Evolutionary conservation across 2,888 invertebrate species (phyloP), one percentile per base, ranked within the genome.

Genomic region (Beris morrisii): DNA sequence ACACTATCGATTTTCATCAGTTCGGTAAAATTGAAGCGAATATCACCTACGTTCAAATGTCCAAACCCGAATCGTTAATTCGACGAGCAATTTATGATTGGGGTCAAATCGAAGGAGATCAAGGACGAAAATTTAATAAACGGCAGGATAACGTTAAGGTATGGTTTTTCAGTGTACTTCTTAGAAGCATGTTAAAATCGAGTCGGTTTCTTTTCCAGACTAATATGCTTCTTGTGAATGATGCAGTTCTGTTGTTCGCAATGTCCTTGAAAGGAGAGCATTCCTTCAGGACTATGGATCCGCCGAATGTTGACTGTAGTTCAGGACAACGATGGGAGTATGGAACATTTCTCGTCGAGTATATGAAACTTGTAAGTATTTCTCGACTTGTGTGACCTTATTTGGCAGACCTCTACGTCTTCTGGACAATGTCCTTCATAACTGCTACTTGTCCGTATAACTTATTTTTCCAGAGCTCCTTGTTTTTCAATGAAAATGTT

Each of bases 11-110:
- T 71, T 82, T 88, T 65, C 79, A 82, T 58, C 82, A 84, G 54
- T 84, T 87, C 67, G 81, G 83, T 54, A 83, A 85, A 64, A 83
- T 86, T 0, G 84, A 84, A 69, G 87, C 88, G 0, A 90, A 90
- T 73, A 87, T 91, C n/a, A 4, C 88, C 90, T 0, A 87, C 88
- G 0, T 81, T 90, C 71, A 84, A 88, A 72, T 76, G 38, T 44
- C 50, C 5, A 50, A 9, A 3, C 50, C 61, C 5, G 61, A 61
- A 38, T 91, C 68, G 82, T 90, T 0, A 84, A 85, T 73, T 81
- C 53, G 64, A 5, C 84, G 50, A 46, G 83, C 84, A 69, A 79
- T 84, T 57, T 79, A 81, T 13, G 85, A 85, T 66, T 84, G 83
- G 83, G 79, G 81, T 73, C 73, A 65, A 13, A 69, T 69, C 4